Conservation (phyloP, 2,888 invertebrate genomes). For the Luperina nickerlii region DNA sequence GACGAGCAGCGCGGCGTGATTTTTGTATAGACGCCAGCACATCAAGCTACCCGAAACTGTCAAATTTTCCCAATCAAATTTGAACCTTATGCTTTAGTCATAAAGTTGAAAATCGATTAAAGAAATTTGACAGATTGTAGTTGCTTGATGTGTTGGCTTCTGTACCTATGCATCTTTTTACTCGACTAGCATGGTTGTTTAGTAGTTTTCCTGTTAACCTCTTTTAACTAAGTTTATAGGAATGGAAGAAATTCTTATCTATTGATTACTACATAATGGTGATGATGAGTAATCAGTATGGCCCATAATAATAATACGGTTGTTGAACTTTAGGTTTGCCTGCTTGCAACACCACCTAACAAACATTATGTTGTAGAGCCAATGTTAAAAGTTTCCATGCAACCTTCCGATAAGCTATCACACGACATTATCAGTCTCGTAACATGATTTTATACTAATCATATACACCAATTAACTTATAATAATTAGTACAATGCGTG, state of each 20-base stretch:
- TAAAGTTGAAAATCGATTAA: too few relatives aligned
- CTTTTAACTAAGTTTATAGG: neutral
- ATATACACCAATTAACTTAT: neutral
- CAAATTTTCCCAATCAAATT: too few relatives aligned
- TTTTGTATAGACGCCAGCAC: too few relatives aligned
- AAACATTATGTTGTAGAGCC: neutral
- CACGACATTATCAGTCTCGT: neutral
- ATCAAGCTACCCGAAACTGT: too few relatives aligned
- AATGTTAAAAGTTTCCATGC: neutral
- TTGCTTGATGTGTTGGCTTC: too few relatives aligned
- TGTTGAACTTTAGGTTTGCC: neutral
- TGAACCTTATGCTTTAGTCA: too few relatives aligned
- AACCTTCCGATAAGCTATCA: conserved; percentile 2
- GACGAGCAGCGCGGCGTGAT: too few relatives aligned
- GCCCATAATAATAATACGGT: neutral
- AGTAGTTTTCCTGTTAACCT: neutral
- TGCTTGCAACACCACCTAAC: neutral
- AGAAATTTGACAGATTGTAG: too few relatives aligned
- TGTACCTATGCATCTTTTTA: too few relatives aligned
- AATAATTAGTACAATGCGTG: neutral
- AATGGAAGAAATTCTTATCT: neutral
- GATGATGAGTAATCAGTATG: neutral
- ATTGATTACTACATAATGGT: neutral
- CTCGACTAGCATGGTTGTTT: too few relatives aligned
- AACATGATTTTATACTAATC: neutral